These are phyloP conservation scores for Acestrorhynchus altus DNA, from an alignment of 2,797 vertebrate species.

Conservation along the genomic window DNA sequence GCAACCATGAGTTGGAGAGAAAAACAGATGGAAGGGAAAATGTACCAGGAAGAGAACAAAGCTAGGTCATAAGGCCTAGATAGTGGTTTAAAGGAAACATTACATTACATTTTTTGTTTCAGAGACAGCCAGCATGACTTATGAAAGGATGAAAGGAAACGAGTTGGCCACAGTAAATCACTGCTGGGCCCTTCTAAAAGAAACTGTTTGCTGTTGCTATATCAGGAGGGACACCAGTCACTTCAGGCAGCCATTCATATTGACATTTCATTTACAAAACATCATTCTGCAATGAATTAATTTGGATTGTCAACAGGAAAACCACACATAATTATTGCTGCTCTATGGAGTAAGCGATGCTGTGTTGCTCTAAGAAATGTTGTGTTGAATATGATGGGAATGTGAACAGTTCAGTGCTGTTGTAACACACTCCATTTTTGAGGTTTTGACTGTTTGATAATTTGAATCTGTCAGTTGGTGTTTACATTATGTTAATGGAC, in stretches of 20 bases:
- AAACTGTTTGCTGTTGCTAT: slow-evolving; percentile 5
- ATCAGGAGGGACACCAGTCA: slow-evolving; percentile 37
- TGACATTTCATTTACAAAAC: slow-evolving; percentile 29
- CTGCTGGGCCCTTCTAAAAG: slow-evolving; percentile 36
- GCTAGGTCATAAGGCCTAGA: slow-evolving; percentile 25
- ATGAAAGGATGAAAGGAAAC: slow-evolving; percentile 48
- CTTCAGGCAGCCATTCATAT: slow-evolving; percentile 20
- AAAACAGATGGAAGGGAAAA: slow-evolving; percentile 13
- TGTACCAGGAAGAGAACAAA: slow-evolving; percentile 16
- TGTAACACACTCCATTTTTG: too few relatives aligned
- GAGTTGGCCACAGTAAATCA: slow-evolving; percentile 37
- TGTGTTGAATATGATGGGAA: too few relatives aligned
- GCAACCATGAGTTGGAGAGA: slow-evolving; percentile 56
- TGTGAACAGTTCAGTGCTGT: too few relatives aligned
- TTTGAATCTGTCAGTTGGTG: too few relatives aligned
- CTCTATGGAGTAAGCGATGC: too few relatives aligned
- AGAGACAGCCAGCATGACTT: slow-evolving; percentile 6
- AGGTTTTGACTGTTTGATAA: too few relatives aligned
- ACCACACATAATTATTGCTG: not conserved
- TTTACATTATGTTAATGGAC: too few relatives aligned
- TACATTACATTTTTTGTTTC: slow-evolving; percentile 46
- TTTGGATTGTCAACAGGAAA: not conserved
- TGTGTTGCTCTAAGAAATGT: too few relatives aligned
- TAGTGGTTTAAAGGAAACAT: slow-evolving; percentile 40
- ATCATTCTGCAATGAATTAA: slow-evolving; percentile 23